Evolutionary conservation across 1,140 invertebrate species (phyloP).

Genomic region (Polyergus mexicanus): DNA sequence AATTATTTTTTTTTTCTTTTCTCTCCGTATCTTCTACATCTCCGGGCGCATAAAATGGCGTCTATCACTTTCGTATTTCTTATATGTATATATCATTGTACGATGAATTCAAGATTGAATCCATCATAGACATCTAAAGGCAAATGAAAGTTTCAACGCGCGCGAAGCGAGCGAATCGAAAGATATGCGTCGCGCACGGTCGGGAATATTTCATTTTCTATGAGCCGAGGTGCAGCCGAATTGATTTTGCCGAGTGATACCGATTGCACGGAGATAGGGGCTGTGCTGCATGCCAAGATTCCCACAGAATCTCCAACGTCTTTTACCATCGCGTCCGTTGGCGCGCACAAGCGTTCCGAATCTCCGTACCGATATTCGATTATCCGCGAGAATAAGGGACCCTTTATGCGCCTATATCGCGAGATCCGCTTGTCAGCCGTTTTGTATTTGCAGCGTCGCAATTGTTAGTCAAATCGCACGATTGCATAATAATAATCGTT

Average conservation of each 20-base stretch:
- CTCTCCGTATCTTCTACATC: background rate
- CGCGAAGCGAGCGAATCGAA: background rate
- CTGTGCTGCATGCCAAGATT: constrained; percentile 53
- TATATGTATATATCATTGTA: background rate
- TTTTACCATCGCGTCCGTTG: too few relatives aligned
- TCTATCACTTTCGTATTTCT: background rate
- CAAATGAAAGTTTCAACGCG: constrained; percentile 33
- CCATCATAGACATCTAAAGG: background rate
- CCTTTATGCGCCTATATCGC: background rate
- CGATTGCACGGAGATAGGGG: constrained; percentile 23
- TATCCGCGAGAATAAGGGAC: constrained; percentile 50
- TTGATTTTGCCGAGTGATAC: constrained; percentile 52
- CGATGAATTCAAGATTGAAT: background rate
- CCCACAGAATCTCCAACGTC: constrained; percentile 45
- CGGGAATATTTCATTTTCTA: constrained; percentile 67
- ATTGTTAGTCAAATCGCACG: constrained; percentile 50
- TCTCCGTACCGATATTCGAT: constrained; percentile 63
- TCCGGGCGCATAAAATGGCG: background rate
- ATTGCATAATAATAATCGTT: constrained; percentile 52
- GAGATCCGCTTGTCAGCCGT: constrained; percentile 10
- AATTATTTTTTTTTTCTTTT: background rate
- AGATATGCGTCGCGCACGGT: background rate
- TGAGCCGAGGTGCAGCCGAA: constrained; percentile 42
- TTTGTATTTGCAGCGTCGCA: constrained; percentile 34
- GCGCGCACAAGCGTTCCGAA: background rate